A percentile compares a stretch with the other conserved stretches of the same genome.
Evolutionary conservation across 1,140 invertebrate genomes (phyloP).

Genomic region (Drosophila busckii): DNA sequence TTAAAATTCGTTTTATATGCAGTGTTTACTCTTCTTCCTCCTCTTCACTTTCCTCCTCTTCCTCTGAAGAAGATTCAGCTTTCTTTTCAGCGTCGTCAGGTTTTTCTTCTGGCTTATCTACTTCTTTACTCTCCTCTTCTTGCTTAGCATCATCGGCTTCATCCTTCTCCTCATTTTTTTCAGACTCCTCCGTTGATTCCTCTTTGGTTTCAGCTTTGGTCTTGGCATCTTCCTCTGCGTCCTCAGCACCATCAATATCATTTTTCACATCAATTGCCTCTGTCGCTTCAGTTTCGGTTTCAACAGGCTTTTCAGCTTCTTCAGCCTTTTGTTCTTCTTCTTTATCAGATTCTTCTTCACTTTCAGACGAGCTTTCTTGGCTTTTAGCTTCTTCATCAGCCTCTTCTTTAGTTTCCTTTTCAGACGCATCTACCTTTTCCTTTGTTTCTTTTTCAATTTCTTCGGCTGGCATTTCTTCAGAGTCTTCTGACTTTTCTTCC

Average conservation of each 20-base stretch:
- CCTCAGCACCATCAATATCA: no score
- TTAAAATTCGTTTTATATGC: background rate
- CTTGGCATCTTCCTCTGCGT: no score
- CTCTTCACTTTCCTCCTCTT: conserved; percentile 2
- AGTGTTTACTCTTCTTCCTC: conserved; percentile 38
- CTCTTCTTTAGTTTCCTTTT: conserved; percentile 4
- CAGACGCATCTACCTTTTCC: background rate
- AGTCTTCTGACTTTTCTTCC: conserved; percentile 6
- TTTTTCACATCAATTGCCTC: no score
- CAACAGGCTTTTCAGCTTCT: background rate
- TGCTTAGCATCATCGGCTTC: no score
- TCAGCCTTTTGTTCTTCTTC: background rate
- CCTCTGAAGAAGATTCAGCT: background rate
- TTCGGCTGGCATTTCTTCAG: background rate
- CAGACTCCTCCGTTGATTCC: background rate
- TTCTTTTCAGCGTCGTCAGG: background rate
- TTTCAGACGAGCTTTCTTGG: no score
- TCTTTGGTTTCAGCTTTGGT: conserved; percentile 4
- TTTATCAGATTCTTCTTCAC: background rate
- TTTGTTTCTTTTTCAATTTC: conserved; percentile 1
- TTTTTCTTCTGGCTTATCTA: conserved; percentile 15
- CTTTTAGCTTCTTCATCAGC: background rate
- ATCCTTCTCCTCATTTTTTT: no score
- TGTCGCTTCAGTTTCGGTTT: no score
- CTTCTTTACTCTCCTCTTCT: background rate